A percentile compares a stretch with the other conserved stretches of the same genome.
Evolutionary conservation across 2,888 invertebrate species (phyloP).

Genomic region (Prosopocoilus inquinatus): DNA sequence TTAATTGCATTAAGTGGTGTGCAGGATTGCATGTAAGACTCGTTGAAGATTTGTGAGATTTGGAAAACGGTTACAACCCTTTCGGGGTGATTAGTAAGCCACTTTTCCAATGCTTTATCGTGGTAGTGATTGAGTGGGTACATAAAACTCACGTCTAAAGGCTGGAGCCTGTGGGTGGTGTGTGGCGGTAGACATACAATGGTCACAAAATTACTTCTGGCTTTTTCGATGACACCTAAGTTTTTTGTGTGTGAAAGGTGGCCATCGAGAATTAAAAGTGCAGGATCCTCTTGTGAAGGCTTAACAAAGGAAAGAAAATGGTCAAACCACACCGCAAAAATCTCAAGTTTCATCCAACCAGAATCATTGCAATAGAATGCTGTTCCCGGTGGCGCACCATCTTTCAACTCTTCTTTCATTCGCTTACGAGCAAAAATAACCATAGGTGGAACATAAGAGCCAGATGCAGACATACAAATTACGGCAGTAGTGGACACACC

Average conservation of each 20-base stretch:
- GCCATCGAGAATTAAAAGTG: conserved; percentile 5
- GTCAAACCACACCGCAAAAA: conserved; percentile 10
- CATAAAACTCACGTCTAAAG: conserved; percentile 9
- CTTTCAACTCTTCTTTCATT: conserved; percentile 27
- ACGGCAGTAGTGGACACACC: conserved; percentile 12
- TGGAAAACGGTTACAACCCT: background rate
- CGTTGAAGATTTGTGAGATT: background rate
- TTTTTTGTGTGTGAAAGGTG: conserved; percentile 1
- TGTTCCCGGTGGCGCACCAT: conserved; percentile 15
- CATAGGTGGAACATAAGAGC: conserved; percentile 32
- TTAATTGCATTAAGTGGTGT: conserved; percentile 8
- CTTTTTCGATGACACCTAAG: background rate
- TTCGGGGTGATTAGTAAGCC: background rate
- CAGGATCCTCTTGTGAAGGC: background rate
- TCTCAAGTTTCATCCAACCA: conserved; percentile 8
- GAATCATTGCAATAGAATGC: background rate
- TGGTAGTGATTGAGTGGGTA: background rate
- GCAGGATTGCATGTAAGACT: background rate
- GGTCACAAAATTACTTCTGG: background rate
- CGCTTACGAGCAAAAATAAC: conserved; percentile 25
- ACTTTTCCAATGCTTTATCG: background rate
- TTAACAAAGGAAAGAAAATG: conserved; percentile 2
- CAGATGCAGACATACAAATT: conserved; percentile 14
- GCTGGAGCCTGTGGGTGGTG: background rate
- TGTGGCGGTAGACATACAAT: conserved; percentile 9